phyloP scores from a whole-genome alignment of 2,888 invertebrate species.

The Synergus gifuensis region DNA sequence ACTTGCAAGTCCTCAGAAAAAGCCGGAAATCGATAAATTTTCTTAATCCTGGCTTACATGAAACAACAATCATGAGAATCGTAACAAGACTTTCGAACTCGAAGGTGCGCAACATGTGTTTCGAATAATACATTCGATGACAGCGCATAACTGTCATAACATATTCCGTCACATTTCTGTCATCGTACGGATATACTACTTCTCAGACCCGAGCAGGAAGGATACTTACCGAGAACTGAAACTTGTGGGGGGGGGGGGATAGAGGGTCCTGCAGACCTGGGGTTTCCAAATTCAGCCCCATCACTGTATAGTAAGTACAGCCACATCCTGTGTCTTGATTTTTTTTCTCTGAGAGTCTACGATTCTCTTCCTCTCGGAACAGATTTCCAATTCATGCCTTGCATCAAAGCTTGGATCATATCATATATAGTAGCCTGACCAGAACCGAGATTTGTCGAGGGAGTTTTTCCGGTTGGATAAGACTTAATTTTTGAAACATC shows the following conservation, averaged over 20 bases:
- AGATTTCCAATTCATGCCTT: slow-evolving; percentile 7
- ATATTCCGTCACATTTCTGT: slow-evolving; percentile 45
- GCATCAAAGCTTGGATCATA: slow-evolving; percentile 1
- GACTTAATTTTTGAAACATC: slow-evolving; percentile 11
- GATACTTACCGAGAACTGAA: slow-evolving; percentile 51
- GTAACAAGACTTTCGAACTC: background rate
- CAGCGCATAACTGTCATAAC: slow-evolving; percentile 52
- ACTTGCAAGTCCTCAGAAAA: background rate
- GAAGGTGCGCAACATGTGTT: slow-evolving; percentile 37
- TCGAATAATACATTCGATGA: slow-evolving; percentile 29
- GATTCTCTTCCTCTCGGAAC: slow-evolving; percentile 31
- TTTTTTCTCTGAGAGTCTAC: background rate
- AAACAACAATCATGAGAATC: slow-evolving; percentile 34
- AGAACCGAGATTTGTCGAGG: slow-evolving; percentile 1
- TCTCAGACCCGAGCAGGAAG: slow-evolving; percentile 49
- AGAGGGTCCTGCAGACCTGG: slow-evolving; percentile 6
- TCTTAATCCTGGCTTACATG: slow-evolving; percentile 1
- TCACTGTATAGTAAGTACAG: background rate
- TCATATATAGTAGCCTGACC: background rate
- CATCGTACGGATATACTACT: slow-evolving; percentile 43
- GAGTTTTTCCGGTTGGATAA: slow-evolving; percentile 37
- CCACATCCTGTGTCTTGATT: slow-evolving; percentile 18
- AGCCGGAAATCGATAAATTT: slow-evolving; percentile 25
- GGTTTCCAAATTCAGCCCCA: slow-evolving; percentile 12
- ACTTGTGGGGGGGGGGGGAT: background rate